These are phyloP conservation scores for Lutjanus campechanus DNA, from an alignment of 2,797 vertebrate species.

Conservation along the genomic window DNA sequence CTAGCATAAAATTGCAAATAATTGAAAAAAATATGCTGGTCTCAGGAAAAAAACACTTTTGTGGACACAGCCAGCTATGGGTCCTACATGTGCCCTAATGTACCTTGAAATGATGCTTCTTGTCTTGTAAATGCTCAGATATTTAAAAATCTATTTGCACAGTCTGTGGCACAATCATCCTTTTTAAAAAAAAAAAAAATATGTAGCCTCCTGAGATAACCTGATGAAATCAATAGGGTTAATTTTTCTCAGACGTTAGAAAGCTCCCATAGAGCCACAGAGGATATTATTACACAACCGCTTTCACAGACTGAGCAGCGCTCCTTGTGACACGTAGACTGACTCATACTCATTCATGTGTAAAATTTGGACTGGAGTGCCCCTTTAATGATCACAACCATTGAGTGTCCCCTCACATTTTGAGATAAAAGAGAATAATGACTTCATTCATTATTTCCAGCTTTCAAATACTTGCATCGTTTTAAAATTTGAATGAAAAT, in stretches of 20 bases:
- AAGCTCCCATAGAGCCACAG: neutral
- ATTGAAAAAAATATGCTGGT: too few relatives aligned
- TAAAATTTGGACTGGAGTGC: neutral
- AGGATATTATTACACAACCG: neutral
- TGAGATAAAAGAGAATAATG: neutral
- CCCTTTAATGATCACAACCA: constrained; percentile 1
- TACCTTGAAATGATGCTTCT: neutral
- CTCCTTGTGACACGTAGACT: neutral
- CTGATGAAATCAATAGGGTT: neutral
- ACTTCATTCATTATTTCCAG: neutral
- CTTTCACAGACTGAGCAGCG: neutral
- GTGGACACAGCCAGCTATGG: too few relatives aligned
- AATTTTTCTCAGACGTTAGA: neutral
- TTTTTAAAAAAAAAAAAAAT: too few relatives aligned
- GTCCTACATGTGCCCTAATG: too few relatives aligned
- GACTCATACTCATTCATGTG: constrained; percentile 16
- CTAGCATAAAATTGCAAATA: too few relatives aligned
- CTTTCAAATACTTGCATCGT: neutral
- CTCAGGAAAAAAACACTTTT: too few relatives aligned
- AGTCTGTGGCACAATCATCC: neutral
- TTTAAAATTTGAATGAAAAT: neutral
- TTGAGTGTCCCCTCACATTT: constrained; percentile 11
- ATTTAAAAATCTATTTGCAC: neutral
- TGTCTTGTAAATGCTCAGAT: neutral
- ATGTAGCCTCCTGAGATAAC: neutral